Base-by-base conservation (phyloP, 2,113 vertebrate species). In the Panthera uncia region DNA sequence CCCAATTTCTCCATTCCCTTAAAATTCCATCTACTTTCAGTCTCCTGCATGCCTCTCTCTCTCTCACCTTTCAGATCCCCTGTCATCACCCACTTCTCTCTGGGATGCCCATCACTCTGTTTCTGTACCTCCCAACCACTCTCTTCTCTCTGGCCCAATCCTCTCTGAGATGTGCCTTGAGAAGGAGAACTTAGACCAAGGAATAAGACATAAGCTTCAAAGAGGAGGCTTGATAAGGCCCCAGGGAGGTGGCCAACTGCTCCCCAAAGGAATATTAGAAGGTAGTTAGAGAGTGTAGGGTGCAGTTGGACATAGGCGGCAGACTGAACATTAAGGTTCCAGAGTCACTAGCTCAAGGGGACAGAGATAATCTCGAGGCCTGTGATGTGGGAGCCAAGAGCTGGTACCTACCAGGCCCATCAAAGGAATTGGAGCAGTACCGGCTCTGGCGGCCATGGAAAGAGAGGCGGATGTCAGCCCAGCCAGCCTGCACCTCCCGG, bases 391-490 rank as follows among this genome's bases (percentile, higher is more conserved):
- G 27, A 91, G 16, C 38, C 36, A 7, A 78, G 63, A 91, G 90
- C 45, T 76, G 36, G 27, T 80, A 33, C 98, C 73, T 98, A 99
- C 98, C 98, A 33, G 97, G 98, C 7, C 98, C 98, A 94, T 99
- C 98, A 78, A 99, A 99, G 41, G 66, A 80, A 13, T 86, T 98
- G 36, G 98, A 82, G 94, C 99, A 98, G 98, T 98, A 91, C 1
- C 29, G 76, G 23, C 97, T 93, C 89, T 97, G 21, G 97, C 98
- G 89, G 92, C 99, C 94, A 41, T 99, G 99, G 97, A 99, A 99
- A 31, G 99, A 98, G 97, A 99, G 99, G 78, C 96, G 99, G 81
- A 99, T 99, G 98, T 99, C 99, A 0, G 99, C 98, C 82, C 98
- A 93, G 90, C 99, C 99, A 27, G 98, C 97, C 36, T 91, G 27